Evolutionary conservation across 2,113 vertebrate species (phyloP).

Genomic region (Bothrops jararaca): DNA sequence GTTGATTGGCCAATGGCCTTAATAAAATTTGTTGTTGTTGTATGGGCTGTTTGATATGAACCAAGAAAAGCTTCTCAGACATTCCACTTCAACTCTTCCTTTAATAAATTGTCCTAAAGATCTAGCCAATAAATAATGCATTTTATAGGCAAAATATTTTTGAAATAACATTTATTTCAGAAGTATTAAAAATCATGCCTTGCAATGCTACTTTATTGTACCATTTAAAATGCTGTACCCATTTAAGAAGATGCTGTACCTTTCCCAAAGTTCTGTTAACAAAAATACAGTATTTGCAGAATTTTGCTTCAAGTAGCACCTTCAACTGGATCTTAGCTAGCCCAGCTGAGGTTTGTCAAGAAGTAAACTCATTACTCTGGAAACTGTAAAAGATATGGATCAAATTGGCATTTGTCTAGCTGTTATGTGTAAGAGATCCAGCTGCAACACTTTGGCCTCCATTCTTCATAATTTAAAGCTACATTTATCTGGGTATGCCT

Average conservation of each 20-base stretch:
- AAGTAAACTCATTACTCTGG: neutral
- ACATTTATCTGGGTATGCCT: neutral
- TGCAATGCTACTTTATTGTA: neutral
- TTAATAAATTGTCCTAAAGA: neutral
- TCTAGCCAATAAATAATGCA: neutral
- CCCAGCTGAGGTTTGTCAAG: conserved; percentile 8
- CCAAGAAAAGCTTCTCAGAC: neutral
- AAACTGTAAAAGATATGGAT: conserved; percentile 25
- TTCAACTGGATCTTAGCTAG: neutral
- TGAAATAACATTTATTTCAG: conserved; percentile 52
- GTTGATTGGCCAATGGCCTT: neutral
- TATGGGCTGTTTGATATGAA: neutral
- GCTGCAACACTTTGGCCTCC: conserved; percentile 1
- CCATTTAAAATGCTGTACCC: neutral
- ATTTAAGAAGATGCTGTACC: neutral
- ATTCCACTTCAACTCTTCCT: neutral
- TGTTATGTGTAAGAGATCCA: neutral
- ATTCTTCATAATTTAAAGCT: neutral
- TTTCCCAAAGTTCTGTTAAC: neutral
- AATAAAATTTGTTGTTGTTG: neutral
- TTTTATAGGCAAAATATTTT: conserved; percentile 12
- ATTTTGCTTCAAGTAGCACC: neutral
- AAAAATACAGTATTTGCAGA: neutral
- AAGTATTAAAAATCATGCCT: conserved; percentile 17
- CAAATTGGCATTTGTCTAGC: neutral